phyloP scores from a whole-genome alignment of 53 echinoderm and acorn worm species.

The Patiria pectinifera region DNA sequence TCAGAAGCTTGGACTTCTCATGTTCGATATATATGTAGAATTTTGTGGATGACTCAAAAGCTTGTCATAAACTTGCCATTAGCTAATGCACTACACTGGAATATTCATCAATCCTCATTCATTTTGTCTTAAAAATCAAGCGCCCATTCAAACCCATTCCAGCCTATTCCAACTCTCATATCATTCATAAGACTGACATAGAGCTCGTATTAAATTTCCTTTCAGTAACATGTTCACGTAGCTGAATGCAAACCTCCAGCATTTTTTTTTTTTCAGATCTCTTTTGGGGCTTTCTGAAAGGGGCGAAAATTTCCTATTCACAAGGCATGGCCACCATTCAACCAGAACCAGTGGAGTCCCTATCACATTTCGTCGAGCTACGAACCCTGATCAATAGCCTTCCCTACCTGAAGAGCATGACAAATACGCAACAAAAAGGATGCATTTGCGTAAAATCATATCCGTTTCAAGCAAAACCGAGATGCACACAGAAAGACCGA shows the following conservation, averaged over 20 bases:
- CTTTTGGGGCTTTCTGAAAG: no score
- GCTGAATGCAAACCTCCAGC: background rate
- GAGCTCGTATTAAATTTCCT: constrained; percentile 42
- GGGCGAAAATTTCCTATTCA: constrained; percentile 30
- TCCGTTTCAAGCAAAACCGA: constrained; percentile 38
- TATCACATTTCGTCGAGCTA: constrained; percentile 44
- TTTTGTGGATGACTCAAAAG: background rate
- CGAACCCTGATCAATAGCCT: constrained; percentile 17
- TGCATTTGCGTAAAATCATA: constrained; percentile 52
- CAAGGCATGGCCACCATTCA: constrained; percentile 29
- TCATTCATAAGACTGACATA: background rate
- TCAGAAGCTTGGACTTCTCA: background rate
- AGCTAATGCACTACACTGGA: background rate
- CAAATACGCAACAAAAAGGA: constrained; percentile 43
- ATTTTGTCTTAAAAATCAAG: constrained; percentile 1
- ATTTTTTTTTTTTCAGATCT: background rate
- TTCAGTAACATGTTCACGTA: background rate
- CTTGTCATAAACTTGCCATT: background rate
- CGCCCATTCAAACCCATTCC: constrained; percentile 1
- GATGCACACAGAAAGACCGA: background rate
- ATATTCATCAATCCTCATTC: constrained; percentile 17
- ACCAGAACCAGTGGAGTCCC: constrained; percentile 40
- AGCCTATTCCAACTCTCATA: background rate
- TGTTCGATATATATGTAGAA: background rate
- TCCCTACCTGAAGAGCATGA: constrained; percentile 29